Evolutionary conservation across 1,140 invertebrate genomes (phyloP), one percentile per base, ranked within the genome.

Genomic region (Drosophila jambulina): DNA sequence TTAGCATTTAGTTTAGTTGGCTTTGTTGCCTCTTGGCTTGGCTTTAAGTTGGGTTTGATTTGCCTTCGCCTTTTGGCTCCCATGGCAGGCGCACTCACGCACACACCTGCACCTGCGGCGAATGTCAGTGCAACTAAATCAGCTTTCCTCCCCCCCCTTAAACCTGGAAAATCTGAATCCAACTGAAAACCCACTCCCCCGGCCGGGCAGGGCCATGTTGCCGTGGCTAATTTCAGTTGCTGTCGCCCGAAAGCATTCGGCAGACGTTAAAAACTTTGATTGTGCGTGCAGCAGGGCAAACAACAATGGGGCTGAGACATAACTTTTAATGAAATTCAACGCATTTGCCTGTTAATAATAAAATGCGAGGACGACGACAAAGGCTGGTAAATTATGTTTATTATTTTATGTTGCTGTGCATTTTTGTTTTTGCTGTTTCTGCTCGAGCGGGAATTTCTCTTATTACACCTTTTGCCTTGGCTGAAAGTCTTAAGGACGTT

Each of bases 311-410:
- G 29, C 49, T 29, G 40, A 40, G 57, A 82, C 81, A 90, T 90
- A 85, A 90, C 86, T 90, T 90, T 90, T 90, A 90, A 90, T 90
- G 82, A 90, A 90, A 90, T 77, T 77, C 67, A 82, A 69, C 81
- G 81, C 85, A 84, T 79, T 90, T 82, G 75, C 64, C 75, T 88
- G 85, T 85, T 91, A 91, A 90, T 91, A 90, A 80, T 85, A 61
- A 82, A 88, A 90, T 78, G 86, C 71, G 82, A 82, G 49, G 67
- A 65, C 78, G 65, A 85, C 54, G 74, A 71, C 78, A 72, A 78
- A 85, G 63, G 71, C 82, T 59, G 57, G 36, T 70, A 84, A 90
- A 90, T 90, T 90, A 90, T 90, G 85, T 88, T 88, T 88, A 88
- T 88, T 88, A 90, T 88, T 88, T 88, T 75, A 80, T 81, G 49